These are phyloP conservation scores for Campopleginae sp. DNA, from an alignment of 2,888 invertebrate species.

Conservation along the genomic window DNA sequence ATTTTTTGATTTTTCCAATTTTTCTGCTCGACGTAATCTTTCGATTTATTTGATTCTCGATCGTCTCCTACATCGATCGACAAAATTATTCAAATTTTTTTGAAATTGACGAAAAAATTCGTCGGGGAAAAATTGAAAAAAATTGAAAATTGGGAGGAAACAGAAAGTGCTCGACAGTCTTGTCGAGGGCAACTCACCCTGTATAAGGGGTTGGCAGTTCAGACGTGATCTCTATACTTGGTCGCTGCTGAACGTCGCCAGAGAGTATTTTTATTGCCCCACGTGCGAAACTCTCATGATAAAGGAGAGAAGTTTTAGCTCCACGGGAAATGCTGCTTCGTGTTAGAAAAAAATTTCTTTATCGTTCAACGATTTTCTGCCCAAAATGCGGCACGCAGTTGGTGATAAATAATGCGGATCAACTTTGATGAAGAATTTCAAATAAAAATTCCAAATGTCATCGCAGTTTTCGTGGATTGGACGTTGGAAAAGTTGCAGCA, in stretches of 20 bases:
- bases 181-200: background rate
- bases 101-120: background rate
- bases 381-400: background rate
- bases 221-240: constrained; percentile 56
- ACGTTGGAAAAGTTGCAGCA: background rate
- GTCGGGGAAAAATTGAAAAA: background rate
- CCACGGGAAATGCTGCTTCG: background rate
- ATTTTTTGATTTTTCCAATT: background rate
- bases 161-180: background rate
- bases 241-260: constrained; percentile 15
- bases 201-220: constrained; percentile 26
- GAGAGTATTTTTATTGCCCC: constrained; percentile 44
- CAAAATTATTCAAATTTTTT: background rate
- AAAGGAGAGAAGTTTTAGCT: constrained; percentile 39
- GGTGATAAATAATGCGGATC: background rate
- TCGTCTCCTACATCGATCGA: background rate
- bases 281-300: constrained; percentile 22
- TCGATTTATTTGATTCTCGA: background rate
- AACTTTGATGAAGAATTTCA: background rate
- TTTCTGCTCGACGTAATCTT: background rate
- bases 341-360: background rate
- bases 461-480: background rate
- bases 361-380: background rate
- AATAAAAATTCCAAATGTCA: background rate
- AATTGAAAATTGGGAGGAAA: background rate